Evolutionary conservation across 2,888 invertebrate genomes (phyloP).

Genomic region (Cantharis rustica): DNA sequence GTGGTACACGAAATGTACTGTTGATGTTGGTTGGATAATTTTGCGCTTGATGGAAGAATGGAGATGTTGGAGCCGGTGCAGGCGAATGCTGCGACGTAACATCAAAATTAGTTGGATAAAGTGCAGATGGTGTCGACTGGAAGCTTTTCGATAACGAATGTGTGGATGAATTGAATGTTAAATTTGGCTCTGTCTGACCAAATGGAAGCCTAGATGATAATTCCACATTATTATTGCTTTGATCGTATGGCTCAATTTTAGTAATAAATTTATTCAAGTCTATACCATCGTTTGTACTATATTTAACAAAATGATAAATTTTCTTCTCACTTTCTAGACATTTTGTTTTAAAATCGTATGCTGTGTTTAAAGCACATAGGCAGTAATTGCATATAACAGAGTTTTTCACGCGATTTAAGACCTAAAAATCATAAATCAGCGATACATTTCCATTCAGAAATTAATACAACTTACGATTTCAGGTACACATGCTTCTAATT

Average conservation of each 20-base stretch:
- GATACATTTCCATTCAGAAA: background rate
- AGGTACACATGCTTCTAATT: slow-evolving; percentile 14
- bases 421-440: background rate
- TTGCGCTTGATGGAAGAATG: background rate
- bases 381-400: slow-evolving; percentile 7
- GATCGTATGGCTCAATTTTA: background rate
- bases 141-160: background rate
- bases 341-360: slow-evolving; percentile 12
- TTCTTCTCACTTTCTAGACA: slow-evolving; percentile 2
- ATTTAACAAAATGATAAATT: background rate
- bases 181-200: background rate
- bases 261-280: background rate
- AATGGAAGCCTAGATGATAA: background rate
- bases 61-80: background rate
- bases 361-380: slow-evolving; percentile 1
- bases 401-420: background rate
- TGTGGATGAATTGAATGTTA: background rate
- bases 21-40: background rate
- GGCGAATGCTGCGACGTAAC: background rate
- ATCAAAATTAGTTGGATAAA: background rate
- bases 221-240: background rate
- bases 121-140: background rate
- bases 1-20: background rate
- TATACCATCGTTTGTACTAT: background rate
- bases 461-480: slow-evolving; percentile 8